Conservation (phyloP, 2,113 vertebrate genomes). For the Agapornis roseicollis region DNA sequence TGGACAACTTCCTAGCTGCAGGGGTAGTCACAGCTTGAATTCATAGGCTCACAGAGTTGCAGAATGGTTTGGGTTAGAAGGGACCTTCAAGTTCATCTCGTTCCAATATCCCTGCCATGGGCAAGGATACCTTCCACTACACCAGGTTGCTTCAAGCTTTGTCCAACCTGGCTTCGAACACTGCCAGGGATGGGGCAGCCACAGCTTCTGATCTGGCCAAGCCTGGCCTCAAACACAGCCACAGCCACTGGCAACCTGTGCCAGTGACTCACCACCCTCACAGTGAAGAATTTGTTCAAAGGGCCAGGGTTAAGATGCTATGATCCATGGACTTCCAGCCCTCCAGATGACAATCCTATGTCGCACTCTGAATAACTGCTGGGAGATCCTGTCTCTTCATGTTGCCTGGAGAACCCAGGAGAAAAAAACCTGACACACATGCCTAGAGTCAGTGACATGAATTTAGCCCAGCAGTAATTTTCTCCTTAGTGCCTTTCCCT, state of each 20-base stretch:
- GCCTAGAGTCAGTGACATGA: background rate
- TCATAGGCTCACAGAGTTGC: background rate
- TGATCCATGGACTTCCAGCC: background rate
- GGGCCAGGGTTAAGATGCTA: background rate
- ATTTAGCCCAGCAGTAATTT: background rate
- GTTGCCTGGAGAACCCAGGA: background rate
- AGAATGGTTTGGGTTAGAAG: background rate
- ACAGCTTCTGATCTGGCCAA: no score
- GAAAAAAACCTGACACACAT: background rate
- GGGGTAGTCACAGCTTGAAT: background rate
- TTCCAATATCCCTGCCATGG: background rate
- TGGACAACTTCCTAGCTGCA: background rate
- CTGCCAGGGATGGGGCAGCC: background rate
- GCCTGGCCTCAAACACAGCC: background rate
- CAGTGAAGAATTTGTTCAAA: background rate
- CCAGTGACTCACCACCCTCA: background rate
- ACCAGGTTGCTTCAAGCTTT: background rate
- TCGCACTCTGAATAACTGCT: background rate
- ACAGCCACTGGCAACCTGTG: background rate
- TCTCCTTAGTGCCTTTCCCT: background rate
- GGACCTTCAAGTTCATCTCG: background rate
- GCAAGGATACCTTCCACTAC: background rate
- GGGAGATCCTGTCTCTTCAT: background rate
- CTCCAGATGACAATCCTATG: background rate
- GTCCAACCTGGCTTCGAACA: background rate